phyloP scores from a whole-genome alignment of 1,140 invertebrate species.

The Bombus sylvicola region DNA sequence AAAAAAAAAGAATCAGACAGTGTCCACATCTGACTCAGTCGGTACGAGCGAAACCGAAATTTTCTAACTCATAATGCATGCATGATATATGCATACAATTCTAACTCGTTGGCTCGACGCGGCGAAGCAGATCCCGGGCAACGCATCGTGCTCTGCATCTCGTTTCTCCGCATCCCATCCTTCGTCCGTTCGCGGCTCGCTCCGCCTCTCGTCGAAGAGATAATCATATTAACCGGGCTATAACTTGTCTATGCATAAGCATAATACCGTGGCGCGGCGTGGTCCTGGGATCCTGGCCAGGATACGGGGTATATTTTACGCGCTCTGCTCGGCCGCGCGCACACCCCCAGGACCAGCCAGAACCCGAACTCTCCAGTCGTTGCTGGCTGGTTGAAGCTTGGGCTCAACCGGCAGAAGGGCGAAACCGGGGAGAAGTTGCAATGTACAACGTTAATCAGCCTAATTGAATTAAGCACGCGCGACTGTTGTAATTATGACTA shows the following conservation, averaged over 20 bases:
- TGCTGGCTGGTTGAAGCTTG: conserved; percentile 47
- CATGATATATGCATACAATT: conserved; percentile 37
- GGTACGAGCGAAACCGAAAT: not conserved
- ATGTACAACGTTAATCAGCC: conserved; percentile 81
- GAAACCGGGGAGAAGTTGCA: conserved; percentile 71
- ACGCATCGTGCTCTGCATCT: conserved; percentile 29
- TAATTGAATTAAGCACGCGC: conserved; percentile 83
- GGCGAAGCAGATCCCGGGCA: conserved; percentile 33
- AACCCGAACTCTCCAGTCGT: conserved; percentile 45
- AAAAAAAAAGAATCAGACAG: not conserved
- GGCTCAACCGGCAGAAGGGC: conserved; percentile 44
- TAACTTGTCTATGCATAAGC: conserved; percentile 82
- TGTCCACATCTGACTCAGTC: not conserved
- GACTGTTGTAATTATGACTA: conserved; percentile 83
- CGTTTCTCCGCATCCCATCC: conserved; percentile 39
- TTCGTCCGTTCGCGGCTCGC: conserved; percentile 43
- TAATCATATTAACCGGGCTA: conserved; percentile 81
- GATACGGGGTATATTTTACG: conserved; percentile 78
- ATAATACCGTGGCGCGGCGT: conserved; percentile 74
- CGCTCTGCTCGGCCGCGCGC: conserved; percentile 59
- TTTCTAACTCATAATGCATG: conserved; percentile 1
- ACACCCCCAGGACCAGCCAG: conserved; percentile 56
- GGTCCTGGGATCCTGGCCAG: conserved; percentile 79
- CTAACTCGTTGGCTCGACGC: conserved; percentile 28
- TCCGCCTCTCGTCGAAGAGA: conserved; percentile 76